Base-by-base conservation (phyloP, 2,888 invertebrate genomes). In the Himalopsyche anomala region DNA sequence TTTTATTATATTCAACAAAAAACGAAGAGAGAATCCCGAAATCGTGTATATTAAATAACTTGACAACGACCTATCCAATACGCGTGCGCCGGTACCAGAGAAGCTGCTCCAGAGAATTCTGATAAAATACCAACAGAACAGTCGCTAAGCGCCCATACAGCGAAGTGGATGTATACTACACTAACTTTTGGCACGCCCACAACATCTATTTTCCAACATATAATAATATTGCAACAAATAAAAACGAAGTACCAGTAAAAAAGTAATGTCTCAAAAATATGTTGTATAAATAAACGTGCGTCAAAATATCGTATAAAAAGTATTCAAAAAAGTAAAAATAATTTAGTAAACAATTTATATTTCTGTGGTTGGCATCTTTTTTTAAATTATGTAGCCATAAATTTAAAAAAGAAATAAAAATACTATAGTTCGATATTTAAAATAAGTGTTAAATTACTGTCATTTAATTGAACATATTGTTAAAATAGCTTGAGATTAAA, bases 41-140 rank as follows among this genome's bases (percentile, higher is more conserved):
- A 19, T 62, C 19, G n/a, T 62, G 62, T 62, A 62, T 62, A 62
- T 62, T 62, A 62, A 62, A 62, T 62, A 62, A 62, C 62, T 62
- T 62, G 62, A 62, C 62, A 19, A 62, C 28, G 62, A 62, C 62
- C 62, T 62, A 11, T 62, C 62, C 19, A 19, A 62, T 62, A 62
- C 62, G 62, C 62, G 28, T 62, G 62, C 62, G 62, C 62, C 62
- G 19, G 62, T 62, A 62, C 62, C 62, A 62, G 19, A 62, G 62
- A 62, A 19, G 62, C 62, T 62, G 62, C 62, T 62, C 11, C 62
- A 62, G 19, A n/a, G 62, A 12, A 9, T n/a, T 28, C 62, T 28
- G 19, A 62, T 11, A 62, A 51, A 62, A 28, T 28, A 62, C 62
- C 62, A 62, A 19, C 62, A n/a, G 62, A 62, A 62, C 62, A 62